These are phyloP conservation scores for Anastrepha obliqua DNA, from an alignment of 1,140 invertebrate species.

Conservation along the genomic window DNA sequence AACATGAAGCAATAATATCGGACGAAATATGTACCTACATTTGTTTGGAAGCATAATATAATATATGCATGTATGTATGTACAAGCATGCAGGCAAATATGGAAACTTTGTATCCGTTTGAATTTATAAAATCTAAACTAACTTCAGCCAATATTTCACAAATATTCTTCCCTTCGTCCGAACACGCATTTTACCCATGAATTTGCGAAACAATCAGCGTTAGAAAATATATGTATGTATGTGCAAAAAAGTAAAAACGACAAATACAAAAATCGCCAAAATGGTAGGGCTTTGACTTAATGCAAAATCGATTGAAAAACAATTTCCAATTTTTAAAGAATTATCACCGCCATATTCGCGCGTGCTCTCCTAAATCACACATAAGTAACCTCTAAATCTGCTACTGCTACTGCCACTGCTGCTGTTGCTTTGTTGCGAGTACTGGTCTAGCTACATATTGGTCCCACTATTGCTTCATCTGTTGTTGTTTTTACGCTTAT, in stretches of 20 bases:
- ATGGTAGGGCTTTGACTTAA: constrained; percentile 62
- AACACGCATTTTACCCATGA: neutral
- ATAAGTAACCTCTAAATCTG: constrained; percentile 75
- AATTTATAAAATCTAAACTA: constrained; percentile 33
- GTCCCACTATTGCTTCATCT: neutral
- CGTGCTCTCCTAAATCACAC: constrained; percentile 71
- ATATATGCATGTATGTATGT: neutral
- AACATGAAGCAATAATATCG: constrained; percentile 18
- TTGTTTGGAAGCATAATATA: too few species aligned
- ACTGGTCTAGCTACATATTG: constrained; percentile 18
- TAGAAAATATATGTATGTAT: neutral
- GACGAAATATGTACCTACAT: too few species aligned
- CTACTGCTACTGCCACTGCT: constrained; percentile 60
- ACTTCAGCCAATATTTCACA: neutral
- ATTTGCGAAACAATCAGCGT: constrained; percentile 33
- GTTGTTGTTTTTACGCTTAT: constrained; percentile 7
- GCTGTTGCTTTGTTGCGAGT: constrained; percentile 36
- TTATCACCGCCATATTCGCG: constrained; percentile 74
- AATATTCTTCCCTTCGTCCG: neutral
- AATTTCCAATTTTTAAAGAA: constrained; percentile 75
- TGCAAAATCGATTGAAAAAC: constrained; percentile 75
- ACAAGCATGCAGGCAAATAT: neutral
- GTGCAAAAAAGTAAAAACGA: neutral
- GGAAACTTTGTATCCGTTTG: neutral
- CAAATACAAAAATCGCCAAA: neutral